These are phyloP conservation scores for Callionymus lyra DNA, from an alignment of 2,113 vertebrate genomes.

Conservation along the genomic window DNA sequence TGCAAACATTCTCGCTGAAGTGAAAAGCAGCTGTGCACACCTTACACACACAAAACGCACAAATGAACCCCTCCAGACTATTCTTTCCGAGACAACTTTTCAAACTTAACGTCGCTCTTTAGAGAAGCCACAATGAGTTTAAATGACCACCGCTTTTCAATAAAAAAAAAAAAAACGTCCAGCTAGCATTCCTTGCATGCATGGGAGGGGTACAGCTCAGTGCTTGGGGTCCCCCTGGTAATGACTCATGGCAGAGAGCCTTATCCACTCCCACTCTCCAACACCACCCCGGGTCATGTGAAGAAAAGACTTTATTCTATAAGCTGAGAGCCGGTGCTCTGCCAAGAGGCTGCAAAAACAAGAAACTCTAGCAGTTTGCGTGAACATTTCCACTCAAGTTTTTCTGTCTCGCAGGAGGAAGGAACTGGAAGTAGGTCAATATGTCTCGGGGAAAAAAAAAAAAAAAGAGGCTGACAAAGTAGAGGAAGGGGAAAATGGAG, in stretches of 20 bases:
- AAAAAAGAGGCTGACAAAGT: conserved; percentile 14
- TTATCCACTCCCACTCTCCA: conserved; percentile 35
- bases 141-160: conserved; percentile 40
- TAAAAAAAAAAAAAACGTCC: conserved; percentile 30
- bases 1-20: conserved; percentile 45
- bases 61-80: conserved; percentile 22
- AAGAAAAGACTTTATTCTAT: conserved; percentile 3
- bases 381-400: conserved; percentile 25
- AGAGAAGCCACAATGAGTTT: conserved; percentile 1
- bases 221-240: conserved; percentile 49
- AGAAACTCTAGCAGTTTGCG: conserved; percentile 30
- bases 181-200: conserved; percentile 50
- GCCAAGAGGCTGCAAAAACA: conserved; percentile 39
- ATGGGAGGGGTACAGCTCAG: conserved; percentile 46
- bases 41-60: conserved; percentile 15
- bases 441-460: conserved; percentile 47
- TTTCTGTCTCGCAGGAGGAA: conserved; percentile 26
- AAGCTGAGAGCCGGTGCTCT: not conserved
- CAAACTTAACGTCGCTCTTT: too few species aligned
- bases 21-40: conserved; percentile 58
- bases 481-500: conserved; percentile 11
- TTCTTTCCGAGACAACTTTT: conserved; percentile 27
- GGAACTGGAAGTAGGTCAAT: conserved; percentile 63
- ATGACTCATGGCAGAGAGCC: conserved; percentile 53
- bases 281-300: conserved; percentile 23